Evolutionary conservation across 2,888 invertebrate species (phyloP).

Genomic region (Oscheius sp.): DNA sequence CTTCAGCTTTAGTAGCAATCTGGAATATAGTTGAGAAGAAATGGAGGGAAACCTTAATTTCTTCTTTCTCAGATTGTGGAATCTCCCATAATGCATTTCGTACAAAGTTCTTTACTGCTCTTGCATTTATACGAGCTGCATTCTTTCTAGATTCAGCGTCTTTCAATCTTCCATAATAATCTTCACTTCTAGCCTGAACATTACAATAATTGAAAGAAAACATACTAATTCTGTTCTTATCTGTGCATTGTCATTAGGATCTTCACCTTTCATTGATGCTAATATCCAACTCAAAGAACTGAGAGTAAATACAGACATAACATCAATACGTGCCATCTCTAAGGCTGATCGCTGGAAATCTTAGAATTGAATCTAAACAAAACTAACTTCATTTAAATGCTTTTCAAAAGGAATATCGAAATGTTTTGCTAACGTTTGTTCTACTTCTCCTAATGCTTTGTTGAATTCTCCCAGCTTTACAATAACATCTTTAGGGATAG

Average conservation of each 20-base stretch:
- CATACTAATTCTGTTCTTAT: constrained; percentile 21
- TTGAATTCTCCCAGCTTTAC: constrained; percentile 23
- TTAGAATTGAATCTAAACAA: background rate
- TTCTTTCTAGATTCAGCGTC: background rate
- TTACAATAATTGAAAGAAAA: background rate
- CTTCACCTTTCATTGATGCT: constrained; percentile 24
- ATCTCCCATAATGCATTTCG: constrained; percentile 32
- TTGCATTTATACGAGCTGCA: constrained; percentile 25
- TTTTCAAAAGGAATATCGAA: constrained; percentile 23
- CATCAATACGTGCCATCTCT: constrained; percentile 25
- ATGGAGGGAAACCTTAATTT: background rate
- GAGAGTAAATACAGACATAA: constrained; percentile 28
- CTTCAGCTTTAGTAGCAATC: background rate
- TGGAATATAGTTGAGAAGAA: background rate
- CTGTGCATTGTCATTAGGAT: constrained; percentile 9
- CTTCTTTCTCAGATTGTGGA: background rate
- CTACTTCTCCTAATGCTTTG: constrained; percentile 21
- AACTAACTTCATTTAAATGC: constrained; percentile 24
- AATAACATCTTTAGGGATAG: constrained; percentile 17
- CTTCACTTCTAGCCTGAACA: constrained; percentile 25
- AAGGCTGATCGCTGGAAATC: constrained; percentile 15
- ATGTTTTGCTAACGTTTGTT: constrained; percentile 6
- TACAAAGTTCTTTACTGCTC: constrained; percentile 27
- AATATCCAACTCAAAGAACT: constrained; percentile 9
- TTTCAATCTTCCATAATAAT: constrained; percentile 16